These are phyloP conservation scores for Zosterops lateralis DNA, from an alignment of 2,113 vertebrate species.

Conservation along the genomic window DNA sequence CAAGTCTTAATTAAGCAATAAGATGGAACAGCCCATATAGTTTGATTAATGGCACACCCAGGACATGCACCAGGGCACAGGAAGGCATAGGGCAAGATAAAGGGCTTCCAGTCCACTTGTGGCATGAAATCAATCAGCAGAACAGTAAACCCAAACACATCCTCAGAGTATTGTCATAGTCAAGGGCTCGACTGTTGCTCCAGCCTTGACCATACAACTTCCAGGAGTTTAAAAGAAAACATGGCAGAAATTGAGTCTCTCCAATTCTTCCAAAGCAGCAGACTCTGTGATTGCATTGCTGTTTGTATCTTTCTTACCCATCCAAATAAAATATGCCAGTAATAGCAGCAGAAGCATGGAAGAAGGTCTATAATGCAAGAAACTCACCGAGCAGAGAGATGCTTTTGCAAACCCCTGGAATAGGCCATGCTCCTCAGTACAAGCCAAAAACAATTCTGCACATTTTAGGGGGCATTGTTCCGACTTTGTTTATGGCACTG, in stretches of 20 bases:
- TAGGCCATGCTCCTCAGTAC: rapidly evolving
- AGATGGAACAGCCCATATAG: not conserved
- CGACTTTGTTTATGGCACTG: not conserved
- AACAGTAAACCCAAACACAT: not conserved
- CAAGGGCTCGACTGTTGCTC: not conserved
- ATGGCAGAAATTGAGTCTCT: not conserved
- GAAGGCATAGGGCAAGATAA: not conserved
- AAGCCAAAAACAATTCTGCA: not conserved
- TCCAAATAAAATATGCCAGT: not conserved
- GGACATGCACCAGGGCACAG: not conserved
- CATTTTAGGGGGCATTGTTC: not conserved
- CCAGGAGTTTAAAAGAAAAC: not conserved
- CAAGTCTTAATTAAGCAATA: conserved; percentile 59
- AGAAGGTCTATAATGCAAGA: not conserved
- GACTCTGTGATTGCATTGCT: not conserved
- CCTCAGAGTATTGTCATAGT: not conserved
- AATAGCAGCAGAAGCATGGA: not conserved
- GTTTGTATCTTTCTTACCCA: not conserved
- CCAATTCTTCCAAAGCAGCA: not conserved
- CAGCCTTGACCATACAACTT: not conserved
- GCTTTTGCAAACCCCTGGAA: not conserved
- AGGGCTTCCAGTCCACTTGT: not conserved
- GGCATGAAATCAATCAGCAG: not conserved
- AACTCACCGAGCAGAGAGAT: not conserved
- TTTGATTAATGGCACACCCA: conserved; percentile 47